Conservation (phyloP, 2,888 invertebrate species). For the Dorcus parallelipipedus region DNA sequence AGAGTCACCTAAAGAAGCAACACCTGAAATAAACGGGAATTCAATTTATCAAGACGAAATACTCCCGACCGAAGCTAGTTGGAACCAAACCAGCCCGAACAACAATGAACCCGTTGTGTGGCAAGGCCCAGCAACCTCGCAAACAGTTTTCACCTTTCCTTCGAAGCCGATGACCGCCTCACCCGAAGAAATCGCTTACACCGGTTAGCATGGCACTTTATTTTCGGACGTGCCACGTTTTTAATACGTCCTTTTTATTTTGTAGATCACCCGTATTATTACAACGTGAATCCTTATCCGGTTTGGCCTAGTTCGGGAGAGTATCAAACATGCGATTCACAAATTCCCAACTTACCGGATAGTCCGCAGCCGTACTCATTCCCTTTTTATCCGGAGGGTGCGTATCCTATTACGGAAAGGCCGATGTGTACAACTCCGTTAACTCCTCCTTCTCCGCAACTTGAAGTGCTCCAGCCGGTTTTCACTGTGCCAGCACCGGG, state of each 20-base stretch:
- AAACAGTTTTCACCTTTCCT: not conserved
- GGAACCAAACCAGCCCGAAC: not conserved
- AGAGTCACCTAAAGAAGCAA: constrained; percentile 1
- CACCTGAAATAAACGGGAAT: not conserved
- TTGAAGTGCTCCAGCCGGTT: constrained; percentile 26
- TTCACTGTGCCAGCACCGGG: constrained; percentile 20
- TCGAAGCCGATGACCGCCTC: constrained; percentile 10
- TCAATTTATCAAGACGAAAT: constrained; percentile 3
- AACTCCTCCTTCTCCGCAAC: constrained; percentile 20
- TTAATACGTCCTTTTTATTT: not conserved
- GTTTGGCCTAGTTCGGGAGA: constrained; percentile 8
- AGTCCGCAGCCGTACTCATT: constrained; percentile 10
- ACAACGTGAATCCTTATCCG: constrained; percentile 4
- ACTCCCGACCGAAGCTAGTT: not conserved
- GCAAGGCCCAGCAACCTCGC: constrained; percentile 4
- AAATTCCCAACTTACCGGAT: too few relatives aligned
- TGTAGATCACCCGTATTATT: constrained; percentile 9
- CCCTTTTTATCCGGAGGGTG: constrained; percentile 11
- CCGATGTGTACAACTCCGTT: constrained; percentile 18
- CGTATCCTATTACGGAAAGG: constrained; percentile 17
- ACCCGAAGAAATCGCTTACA: constrained; percentile 4
- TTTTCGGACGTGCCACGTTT: not conserved
- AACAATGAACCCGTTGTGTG: constrained; percentile 2
- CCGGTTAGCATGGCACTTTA: constrained; percentile 1
- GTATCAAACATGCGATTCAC: not conserved